Conservation (phyloP, 2,888 invertebrate genomes). For the Calephelis perditalis region DNA sequence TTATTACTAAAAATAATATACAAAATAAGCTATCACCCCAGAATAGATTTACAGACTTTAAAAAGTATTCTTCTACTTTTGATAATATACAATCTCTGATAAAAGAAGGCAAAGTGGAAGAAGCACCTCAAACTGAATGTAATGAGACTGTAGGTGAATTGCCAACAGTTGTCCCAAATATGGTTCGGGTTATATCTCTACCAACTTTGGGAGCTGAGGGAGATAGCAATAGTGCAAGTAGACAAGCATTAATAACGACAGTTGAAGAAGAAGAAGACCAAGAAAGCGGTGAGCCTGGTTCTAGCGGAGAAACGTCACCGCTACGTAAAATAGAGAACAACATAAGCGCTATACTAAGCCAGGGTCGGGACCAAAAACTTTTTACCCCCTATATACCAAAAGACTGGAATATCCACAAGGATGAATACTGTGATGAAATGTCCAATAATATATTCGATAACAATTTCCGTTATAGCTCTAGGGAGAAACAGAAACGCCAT, state of each 20-base stretch:
- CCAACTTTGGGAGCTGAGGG: constrained; percentile 80
- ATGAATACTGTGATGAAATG: constrained; percentile 75
- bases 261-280: constrained; percentile 85
- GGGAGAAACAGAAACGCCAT: constrained; percentile 72
- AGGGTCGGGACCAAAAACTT: constrained; percentile 75
- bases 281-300: constrained; percentile 79
- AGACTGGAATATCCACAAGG: constrained; percentile 79
- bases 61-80: constrained; percentile 86
- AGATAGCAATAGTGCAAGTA: constrained; percentile 69
- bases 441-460: constrained; percentile 73
- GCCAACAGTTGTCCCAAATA: constrained; percentile 78
- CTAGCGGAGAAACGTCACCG: constrained; percentile 81
- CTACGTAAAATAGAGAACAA: constrained; percentile 85
- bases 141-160: constrained; percentile 81
- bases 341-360: constrained; percentile 82
- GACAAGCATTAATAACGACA: constrained; percentile 82
- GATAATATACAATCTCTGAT: constrained; percentile 87
- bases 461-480: constrained; percentile 74
- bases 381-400: constrained; percentile 74
- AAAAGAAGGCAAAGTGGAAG: constrained; percentile 82
- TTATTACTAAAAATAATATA: constrained; percentile 45
- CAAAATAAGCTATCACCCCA: constrained; percentile 74
- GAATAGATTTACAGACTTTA: constrained; percentile 79
- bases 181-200: constrained; percentile 83
- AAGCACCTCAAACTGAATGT: constrained; percentile 67